These are phyloP conservation scores for Gopherus flavomarginatus DNA, from an alignment of 2,113 vertebrate genomes.

Conservation along the genomic window DNA sequence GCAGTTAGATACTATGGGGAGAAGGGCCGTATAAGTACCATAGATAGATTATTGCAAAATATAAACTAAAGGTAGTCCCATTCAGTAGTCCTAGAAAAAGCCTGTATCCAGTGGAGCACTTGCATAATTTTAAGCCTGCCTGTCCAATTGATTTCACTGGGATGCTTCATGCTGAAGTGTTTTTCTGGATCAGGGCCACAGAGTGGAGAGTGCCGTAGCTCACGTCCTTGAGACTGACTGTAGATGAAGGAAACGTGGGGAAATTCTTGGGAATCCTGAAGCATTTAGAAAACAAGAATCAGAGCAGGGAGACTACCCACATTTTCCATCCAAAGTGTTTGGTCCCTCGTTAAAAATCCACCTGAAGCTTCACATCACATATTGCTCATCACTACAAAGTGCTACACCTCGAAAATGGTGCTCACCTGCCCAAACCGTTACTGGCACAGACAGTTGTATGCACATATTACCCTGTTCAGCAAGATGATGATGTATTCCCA, in stretches of 20 bases:
- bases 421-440: not conserved
- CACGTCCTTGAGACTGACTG: not conserved
- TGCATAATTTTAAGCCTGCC: not conserved
- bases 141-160: not conserved
- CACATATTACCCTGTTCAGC: not conserved
- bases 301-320: not conserved
- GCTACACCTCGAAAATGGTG: not conserved
- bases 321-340: not conserved
- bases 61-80: not conserved
- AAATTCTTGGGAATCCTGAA: not conserved
- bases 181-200: not conserved
- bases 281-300: not conserved
- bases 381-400: accelerated
- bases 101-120: not conserved
- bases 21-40: not conserved
- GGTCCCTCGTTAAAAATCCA: not conserved
- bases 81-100: not conserved
- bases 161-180: not conserved
- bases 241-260: not conserved
- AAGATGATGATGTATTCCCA: not conserved
- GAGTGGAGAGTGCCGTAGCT: not conserved
- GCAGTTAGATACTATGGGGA: not conserved
- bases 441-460: not conserved
- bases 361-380: not conserved
- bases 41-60: not conserved